phyloP scores from a whole-genome alignment of 2,113 vertebrate genomes.

The Prochilodus magdalenae region DNA sequence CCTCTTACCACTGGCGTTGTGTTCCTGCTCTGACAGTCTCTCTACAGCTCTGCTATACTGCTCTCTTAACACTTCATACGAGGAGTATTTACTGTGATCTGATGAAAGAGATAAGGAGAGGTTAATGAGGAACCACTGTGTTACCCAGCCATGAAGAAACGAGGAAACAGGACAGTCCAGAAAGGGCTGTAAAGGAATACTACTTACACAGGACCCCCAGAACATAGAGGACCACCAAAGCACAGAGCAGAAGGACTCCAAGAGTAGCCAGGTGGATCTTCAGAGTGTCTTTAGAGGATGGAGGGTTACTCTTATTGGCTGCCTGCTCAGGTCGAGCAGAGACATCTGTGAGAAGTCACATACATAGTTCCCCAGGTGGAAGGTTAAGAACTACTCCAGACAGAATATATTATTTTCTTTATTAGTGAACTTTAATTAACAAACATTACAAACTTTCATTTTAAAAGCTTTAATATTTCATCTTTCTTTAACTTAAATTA shows the following conservation, averaged over 20 bases:
- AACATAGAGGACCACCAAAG: conserved; percentile 6
- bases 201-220: conserved; percentile 13
- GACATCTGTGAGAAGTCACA: neutral
- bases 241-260: neutral
- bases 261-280: neutral
- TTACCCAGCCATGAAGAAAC: too few species aligned
- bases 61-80: neutral
- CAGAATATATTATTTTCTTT: too few species aligned
- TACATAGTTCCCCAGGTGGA: too few species aligned
- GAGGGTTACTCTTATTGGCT: neutral
- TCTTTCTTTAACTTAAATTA: too few species aligned
- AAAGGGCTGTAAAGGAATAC: neutral
- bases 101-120: neutral
- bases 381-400: too few species aligned
- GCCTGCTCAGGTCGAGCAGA: neutral
- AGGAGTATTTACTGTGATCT: neutral
- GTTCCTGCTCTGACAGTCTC: neutral
- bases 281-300: neutral
- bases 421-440: too few species aligned
- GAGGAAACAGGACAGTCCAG: too few species aligned
- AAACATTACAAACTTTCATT: too few species aligned
- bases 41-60: neutral
- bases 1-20: neutral
- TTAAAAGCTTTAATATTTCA: too few species aligned
- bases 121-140: neutral